Base-by-base conservation (phyloP, 2,888 invertebrate species). In the Agrotis puta region DNA sequence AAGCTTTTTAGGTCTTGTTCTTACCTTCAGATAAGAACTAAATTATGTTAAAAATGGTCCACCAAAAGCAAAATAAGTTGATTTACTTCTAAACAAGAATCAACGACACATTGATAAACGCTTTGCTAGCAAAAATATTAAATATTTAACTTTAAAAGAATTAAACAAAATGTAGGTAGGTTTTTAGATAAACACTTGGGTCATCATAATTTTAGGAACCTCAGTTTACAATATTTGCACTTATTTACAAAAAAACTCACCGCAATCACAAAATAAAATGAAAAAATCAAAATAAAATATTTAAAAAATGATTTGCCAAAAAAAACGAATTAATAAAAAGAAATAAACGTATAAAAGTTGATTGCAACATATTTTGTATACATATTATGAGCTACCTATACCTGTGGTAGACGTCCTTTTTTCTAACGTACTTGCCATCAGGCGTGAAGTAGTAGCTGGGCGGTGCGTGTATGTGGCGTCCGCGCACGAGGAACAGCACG, bases 371-470 rank as follows among this genome's bases (percentile, higher is more conserved):
- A 81, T 71, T 27, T 63, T 64, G 18, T 69, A 22, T 59, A 50
- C 39, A 9, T 9, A 33, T 33, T 33, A 33, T 22, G 59, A 82
- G 92, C 93, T 96, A 95, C 90, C 95, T 95, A 81, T 96, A 95
- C 77, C 95, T 89, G 78, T 95, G 94, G 75, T 96, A 96, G 14
- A 94, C 92, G 79, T 96, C 96, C 83, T 96, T 96, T 82, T 94
- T 92, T 59, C 96, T 88, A 4, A 95, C 95, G 78, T 96, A 96
- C 88, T 96, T 95, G 79, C 96, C 96, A 70, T 96, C 96, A 3
- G 94, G 93, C 3, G 96, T 96, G 86, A 94, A 94, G 83, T 95
- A 95, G 80, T 95, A 96, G 84, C 92, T 95, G 3, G 96, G 96
- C 0, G 95, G 95, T 2, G 90, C 92, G 87, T 96, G 96, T 71